These are phyloP conservation scores for Cyrtodaria siliqua DNA, from an alignment of 2,888 invertebrate species.

Conservation along the genomic window DNA sequence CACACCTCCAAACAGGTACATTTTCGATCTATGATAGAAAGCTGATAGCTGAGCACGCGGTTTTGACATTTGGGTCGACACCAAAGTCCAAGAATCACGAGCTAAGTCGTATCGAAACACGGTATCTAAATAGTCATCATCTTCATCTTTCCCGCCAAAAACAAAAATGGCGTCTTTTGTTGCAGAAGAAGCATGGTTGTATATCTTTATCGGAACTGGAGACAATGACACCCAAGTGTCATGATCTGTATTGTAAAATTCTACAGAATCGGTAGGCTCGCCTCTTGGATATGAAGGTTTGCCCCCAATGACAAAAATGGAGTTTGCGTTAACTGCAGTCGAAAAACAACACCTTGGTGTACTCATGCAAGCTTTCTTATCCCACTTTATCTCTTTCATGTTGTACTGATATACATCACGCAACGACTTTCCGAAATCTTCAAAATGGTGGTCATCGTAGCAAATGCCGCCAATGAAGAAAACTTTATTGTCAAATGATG, in stretches of 20 bases:
- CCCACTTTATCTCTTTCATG: conserved; percentile 71
- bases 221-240: conserved; percentile 71
- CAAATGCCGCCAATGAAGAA: conserved; percentile 80
- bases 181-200: conserved; percentile 70
- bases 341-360: conserved; percentile 74
- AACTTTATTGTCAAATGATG: conserved; percentile 67
- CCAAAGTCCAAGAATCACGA: conserved; percentile 70
- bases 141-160: conserved; percentile 76
- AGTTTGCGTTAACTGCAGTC: conserved; percentile 52
- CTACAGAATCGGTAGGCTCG: conserved; percentile 68
- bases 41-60: conserved; percentile 91
- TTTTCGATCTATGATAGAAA: conserved; percentile 89
- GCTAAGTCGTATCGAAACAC: conserved; percentile 72
- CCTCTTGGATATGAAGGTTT: conserved; percentile 73
- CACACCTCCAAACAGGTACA: conserved; percentile 94
- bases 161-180: conserved; percentile 72
- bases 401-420: conserved; percentile 72
- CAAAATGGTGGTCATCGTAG: conserved; percentile 77
- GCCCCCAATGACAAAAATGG: conserved; percentile 76
- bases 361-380: conserved; percentile 65
- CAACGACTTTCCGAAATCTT: conserved; percentile 68
- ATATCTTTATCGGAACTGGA: conserved; percentile 74
- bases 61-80: conserved; percentile 68
- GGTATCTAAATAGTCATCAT: conserved; percentile 69
- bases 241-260: conserved; percentile 69